These are phyloP conservation scores for Nomia melanderi DNA, from an alignment of 1,140 invertebrate species.

Conservation along the genomic window DNA sequence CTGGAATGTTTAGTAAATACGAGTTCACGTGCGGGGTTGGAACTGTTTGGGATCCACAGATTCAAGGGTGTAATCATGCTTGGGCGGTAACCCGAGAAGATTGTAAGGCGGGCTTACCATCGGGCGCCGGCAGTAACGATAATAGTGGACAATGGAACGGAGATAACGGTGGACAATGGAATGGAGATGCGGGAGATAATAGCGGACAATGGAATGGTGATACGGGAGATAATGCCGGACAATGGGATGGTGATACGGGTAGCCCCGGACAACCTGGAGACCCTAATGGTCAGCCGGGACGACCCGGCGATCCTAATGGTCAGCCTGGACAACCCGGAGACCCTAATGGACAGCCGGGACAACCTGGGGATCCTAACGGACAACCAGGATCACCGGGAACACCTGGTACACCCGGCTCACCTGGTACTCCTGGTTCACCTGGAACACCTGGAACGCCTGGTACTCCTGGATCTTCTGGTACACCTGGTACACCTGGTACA, in stretches of 20 bases:
- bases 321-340: conserved; percentile 77
- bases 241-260: conserved; percentile 54
- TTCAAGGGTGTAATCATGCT: conserved; percentile 85
- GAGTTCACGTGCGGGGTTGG: conserved; percentile 86
- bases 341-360: conserved; percentile 60
- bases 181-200: conserved; percentile 51
- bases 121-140: conserved; percentile 16
- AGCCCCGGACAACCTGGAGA: conserved; percentile 64
- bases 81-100: conserved; percentile 80
- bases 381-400: conserved; percentile 78
- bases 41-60: conserved; percentile 87
- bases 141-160: conserved; percentile 45
- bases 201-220: conserved; percentile 43
- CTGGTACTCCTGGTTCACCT: conserved; percentile 84
- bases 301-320: conserved; percentile 61
- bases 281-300: conserved; percentile 3
- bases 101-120: conserved; percentile 52
- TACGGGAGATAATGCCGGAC: conserved; percentile 41
- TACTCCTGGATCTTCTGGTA: neutral
- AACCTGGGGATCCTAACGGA: conserved; percentile 79
- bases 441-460: conserved; percentile 80
- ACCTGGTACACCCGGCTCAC: conserved; percentile 83
- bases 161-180: conserved; percentile 50
- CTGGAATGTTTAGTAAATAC: conserved; percentile 83
- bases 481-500: conserved; percentile 82